Percentiles rank a stretch among this genome's conserved stretches.
phyloP scores from a whole-genome alignment of 2,888 invertebrate genomes.

The Pseudolycoriella hygida region DNA sequence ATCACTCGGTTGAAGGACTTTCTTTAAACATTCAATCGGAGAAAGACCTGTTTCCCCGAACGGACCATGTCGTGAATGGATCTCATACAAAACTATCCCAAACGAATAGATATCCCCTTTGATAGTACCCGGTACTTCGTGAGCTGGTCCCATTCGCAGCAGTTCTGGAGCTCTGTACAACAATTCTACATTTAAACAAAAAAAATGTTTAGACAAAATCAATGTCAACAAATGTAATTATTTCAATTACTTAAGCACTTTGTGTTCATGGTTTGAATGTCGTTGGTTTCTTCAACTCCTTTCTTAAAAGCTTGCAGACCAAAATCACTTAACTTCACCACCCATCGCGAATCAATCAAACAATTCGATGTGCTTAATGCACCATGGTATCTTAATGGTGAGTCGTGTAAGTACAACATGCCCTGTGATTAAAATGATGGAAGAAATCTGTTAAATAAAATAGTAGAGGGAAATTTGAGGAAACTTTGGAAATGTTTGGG shows the following conservation, averaged over 20 bases:
- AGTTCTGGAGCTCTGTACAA: conserved; percentile 71
- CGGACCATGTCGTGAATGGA: conserved; percentile 72
- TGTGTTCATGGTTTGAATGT: conserved; percentile 35
- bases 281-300: conserved; percentile 47
- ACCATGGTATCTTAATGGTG: conserved; percentile 72
- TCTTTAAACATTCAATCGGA: conserved; percentile 37
- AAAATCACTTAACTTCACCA: conserved; percentile 82
- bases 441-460: conserved; percentile 1
- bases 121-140: conserved; percentile 38
- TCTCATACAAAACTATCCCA: conserved; percentile 72
- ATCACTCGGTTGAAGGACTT: conserved; percentile 25
- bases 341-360: conserved; percentile 87
- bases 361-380: conserved; percentile 81
- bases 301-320: conserved; percentile 74
- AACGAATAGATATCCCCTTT: conserved; percentile 78
- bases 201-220: conserved; percentile 3
- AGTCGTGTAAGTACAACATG: conserved; percentile 80
- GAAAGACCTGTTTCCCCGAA: conserved; percentile 55
- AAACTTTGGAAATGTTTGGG: conserved; percentile 4
- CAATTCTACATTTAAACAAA: conserved; percentile 34
- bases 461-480: not conserved
- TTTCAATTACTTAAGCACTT: conserved; percentile 48
- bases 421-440: conserved; percentile 53
- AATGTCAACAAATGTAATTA: too few relatives aligned
- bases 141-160: conserved; percentile 33